Conservation (phyloP, 2,113 vertebrate genomes). For the Apeltes quadracus region DNA sequence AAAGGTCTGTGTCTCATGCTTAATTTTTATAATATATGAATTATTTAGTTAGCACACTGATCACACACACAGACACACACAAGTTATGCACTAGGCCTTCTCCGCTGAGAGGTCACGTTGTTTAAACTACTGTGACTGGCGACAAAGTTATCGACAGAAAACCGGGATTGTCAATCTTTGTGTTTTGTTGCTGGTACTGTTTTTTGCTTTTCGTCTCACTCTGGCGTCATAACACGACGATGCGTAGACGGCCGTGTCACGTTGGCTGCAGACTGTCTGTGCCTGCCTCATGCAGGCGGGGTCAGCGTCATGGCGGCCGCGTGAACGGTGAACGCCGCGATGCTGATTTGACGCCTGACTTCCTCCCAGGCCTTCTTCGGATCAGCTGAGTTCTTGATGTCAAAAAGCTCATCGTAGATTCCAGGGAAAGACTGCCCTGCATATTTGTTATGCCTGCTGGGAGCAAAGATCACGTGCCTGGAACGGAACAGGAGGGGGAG, state of each 20-base stretch:
- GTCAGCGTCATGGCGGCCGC: conserved; percentile 86
- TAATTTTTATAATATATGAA: too few relatives aligned
- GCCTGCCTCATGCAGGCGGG: conserved; percentile 70
- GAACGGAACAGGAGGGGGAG: conserved; percentile 25
- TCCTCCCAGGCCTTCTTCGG: conserved; percentile 84
- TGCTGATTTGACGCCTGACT: conserved; percentile 90
- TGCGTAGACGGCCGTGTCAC: neutral
- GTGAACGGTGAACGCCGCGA: conserved; percentile 89
- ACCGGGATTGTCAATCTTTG: neutral
- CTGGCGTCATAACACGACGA: neutral
- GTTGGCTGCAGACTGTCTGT: neutral
- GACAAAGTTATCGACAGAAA: neutral
- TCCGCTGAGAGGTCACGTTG: too few relatives aligned
- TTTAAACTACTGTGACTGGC: too few relatives aligned
- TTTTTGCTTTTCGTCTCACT: neutral
- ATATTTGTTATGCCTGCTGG: conserved; percentile 95
- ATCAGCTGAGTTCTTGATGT: conserved; percentile 82
- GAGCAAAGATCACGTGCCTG: conserved; percentile 93
- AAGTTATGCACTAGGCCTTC: too few relatives aligned
- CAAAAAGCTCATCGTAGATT: conserved; percentile 92
- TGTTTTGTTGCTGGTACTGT: neutral
- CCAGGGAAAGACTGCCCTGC: conserved; percentile 92
- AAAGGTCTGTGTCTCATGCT: too few relatives aligned
- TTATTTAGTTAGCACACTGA: too few relatives aligned
- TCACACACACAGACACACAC: too few relatives aligned